phyloP scores from a whole-genome alignment of 2,797 vertebrate genomes.

The Argyrosomus regius region DNA sequence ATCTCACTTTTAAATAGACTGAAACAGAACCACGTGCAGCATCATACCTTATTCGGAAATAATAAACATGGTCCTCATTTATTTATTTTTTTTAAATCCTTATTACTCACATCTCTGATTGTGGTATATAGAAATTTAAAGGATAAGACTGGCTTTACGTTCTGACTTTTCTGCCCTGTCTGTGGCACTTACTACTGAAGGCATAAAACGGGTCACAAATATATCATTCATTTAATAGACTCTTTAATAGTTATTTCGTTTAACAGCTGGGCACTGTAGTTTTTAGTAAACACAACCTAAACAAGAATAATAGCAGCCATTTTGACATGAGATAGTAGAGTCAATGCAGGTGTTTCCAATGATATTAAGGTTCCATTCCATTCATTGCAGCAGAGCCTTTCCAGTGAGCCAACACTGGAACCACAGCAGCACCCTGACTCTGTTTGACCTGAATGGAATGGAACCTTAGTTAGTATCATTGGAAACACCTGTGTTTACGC shows the following conservation, averaged over 20 bases:
- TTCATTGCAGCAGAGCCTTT: too few species aligned
- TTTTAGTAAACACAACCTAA: neutral
- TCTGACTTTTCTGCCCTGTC: neutral
- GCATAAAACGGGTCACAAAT: neutral
- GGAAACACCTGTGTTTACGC: too few species aligned
- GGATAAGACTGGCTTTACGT: neutral
- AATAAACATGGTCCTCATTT: neutral
- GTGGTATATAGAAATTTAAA: neutral
- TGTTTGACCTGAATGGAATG: too few species aligned
- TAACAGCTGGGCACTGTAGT: neutral
- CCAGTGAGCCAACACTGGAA: too few species aligned
- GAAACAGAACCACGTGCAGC: constrained; percentile 2
- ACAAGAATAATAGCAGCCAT: too few species aligned
- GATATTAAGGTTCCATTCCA: too few species aligned
- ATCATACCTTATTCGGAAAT: neutral
- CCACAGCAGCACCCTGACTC: too few species aligned
- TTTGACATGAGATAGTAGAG: too few species aligned
- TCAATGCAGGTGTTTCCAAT: too few species aligned
- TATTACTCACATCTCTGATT: neutral
- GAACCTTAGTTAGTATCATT: too few species aligned
- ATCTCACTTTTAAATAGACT: constrained; percentile 46
- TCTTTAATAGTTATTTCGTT: neutral
- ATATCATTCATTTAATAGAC: neutral
- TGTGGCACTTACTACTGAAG: neutral
- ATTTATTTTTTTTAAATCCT: neutral